A percentile compares a stretch with the other conserved stretches of the same genome.
Evolutionary conservation across 2,113 vertebrate genomes (phyloP).

Genomic region (Cololabis saira): DNA sequence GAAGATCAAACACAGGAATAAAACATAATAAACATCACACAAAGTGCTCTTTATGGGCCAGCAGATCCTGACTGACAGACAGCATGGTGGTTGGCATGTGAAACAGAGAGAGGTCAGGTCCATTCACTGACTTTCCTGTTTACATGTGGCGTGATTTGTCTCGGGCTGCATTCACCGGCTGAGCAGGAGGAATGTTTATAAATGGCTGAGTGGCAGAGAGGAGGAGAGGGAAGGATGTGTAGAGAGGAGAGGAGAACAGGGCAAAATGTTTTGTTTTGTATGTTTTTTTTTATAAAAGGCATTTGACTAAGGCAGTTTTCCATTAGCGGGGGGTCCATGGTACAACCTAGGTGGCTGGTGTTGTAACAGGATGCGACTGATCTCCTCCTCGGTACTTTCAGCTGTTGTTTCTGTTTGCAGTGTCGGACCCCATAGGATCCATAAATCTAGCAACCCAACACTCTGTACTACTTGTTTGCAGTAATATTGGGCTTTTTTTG

Average conservation of each 20-base stretch:
- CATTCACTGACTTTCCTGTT: slow-evolving; percentile 76
- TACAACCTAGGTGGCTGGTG: too few species aligned
- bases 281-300: too few species aligned
- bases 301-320: too few species aligned
- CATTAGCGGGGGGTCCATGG: too few species aligned
- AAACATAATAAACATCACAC: slow-evolving; percentile 61
- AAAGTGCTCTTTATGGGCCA: slow-evolving; percentile 39
- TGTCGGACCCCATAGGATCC: too few species aligned
- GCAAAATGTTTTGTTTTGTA: too few species aligned
- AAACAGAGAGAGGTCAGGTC: slow-evolving; percentile 45
- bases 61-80: slow-evolving; percentile 61
- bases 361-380: too few species aligned
- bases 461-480: too few species aligned
- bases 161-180: slow-evolving; percentile 32
- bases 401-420: too few species aligned
- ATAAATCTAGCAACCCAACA: too few species aligned
- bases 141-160: slow-evolving; percentile 58
- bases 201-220: slow-evolving; percentile 50
- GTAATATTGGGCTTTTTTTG: too few species aligned
- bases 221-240: slow-evolving; percentile 20
- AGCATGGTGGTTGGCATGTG: slow-evolving; percentile 44
- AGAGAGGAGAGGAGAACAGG: not conserved
- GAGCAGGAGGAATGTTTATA: slow-evolving; percentile 59
- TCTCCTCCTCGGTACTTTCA: too few species aligned
- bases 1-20: slow-evolving; percentile 57